phyloP scores from a whole-genome alignment of 1,140 invertebrate genomes.

The Armadillidium nasatum region DNA sequence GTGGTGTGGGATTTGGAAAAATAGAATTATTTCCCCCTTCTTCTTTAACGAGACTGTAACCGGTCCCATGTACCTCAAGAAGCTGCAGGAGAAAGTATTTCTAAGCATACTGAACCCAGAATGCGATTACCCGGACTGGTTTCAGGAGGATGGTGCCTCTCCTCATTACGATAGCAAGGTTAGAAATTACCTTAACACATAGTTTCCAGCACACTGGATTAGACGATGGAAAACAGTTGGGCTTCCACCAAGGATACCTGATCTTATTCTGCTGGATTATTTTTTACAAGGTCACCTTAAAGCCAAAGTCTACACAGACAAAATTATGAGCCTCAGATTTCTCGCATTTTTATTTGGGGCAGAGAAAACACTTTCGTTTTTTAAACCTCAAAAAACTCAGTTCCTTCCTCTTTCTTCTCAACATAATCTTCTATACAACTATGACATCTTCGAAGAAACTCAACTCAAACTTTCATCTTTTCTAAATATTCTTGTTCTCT shows the following conservation, averaged over 20 bases:
- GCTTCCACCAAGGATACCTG: background rate
- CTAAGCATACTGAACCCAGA: slow-evolving; percentile 2
- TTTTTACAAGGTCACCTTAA: too few species aligned
- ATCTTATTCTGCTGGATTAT: background rate
- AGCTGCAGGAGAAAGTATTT: background rate
- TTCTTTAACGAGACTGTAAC: slow-evolving; percentile 2
- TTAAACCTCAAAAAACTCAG: too few species aligned
- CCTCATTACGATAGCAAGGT: background rate
- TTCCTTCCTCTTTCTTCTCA: too few species aligned
- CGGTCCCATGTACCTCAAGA: background rate
- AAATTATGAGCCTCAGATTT: too few species aligned
- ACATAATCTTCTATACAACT: too few species aligned
- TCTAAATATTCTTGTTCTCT: too few species aligned
- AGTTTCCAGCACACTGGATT: background rate
- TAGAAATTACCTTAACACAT: background rate
- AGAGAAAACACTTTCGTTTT: too few species aligned
- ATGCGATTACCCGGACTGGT: background rate
- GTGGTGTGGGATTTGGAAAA: background rate
- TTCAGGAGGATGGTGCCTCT: background rate
- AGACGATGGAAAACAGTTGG: background rate
- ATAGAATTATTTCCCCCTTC: background rate
- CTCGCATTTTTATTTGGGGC: too few species aligned
- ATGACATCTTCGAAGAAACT: too few species aligned
- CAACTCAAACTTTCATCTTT: too few species aligned
- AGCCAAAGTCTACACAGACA: too few species aligned